Evolutionary conservation across 2,113 vertebrate species (phyloP).

Genomic region (Gasterosteus nipponicus): DNA sequence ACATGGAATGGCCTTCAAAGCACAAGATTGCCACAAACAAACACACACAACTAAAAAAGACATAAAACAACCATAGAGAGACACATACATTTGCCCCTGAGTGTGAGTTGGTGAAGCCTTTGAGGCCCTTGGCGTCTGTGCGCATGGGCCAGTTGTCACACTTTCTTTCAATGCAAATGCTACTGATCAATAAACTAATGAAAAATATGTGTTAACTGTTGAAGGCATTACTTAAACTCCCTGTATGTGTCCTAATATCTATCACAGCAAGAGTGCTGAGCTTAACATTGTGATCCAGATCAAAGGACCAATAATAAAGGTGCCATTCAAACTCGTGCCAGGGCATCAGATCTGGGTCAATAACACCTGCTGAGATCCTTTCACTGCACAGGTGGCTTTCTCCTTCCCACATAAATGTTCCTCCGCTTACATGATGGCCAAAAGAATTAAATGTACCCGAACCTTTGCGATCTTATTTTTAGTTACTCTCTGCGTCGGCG

Average conservation of each 20-base stretch:
- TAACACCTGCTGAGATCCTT: slow-evolving; percentile 31
- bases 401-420: slow-evolving; percentile 16
- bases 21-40: too few relatives aligned
- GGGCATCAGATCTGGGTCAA: slow-evolving; percentile 38
- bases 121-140: not conserved
- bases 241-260: slow-evolving; percentile 38
- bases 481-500: slow-evolving; percentile 46
- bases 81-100: not conserved
- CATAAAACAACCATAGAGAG: not conserved
- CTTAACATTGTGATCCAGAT: slow-evolving; percentile 55
- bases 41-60: not conserved
- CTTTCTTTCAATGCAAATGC: not conserved
- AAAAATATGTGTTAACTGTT: not conserved
- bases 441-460: slow-evolving; percentile 32
- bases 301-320: slow-evolving; percentile 50
- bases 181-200: not conserved
- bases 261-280: slow-evolving; percentile 43
- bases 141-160: not conserved
- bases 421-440: slow-evolving; percentile 49
- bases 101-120: too few relatives aligned
- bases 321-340: slow-evolving; percentile 21
- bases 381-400: slow-evolving; percentile 39
- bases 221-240: slow-evolving; percentile 1
- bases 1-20: too few relatives aligned
- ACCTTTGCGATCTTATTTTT: slow-evolving; percentile 55